These are phyloP conservation scores for Atta colombica DNA, from an alignment of 1,140 invertebrate genomes.

Conservation along the genomic window DNA sequence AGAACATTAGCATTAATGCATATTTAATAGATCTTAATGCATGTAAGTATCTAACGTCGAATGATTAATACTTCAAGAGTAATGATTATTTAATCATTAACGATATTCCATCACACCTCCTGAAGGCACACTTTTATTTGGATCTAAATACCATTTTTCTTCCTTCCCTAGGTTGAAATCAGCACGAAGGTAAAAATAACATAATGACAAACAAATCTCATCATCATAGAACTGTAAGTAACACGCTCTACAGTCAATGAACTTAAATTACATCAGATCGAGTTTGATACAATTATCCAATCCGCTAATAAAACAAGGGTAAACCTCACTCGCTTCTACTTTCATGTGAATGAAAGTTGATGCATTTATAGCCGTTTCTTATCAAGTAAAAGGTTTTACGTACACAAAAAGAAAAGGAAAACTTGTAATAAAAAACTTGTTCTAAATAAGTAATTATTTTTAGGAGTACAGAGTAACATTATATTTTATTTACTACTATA, in stretches of 20 bases:
- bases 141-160: conserved; percentile 33
- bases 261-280: conserved; percentile 70
- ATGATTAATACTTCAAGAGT: conserved; percentile 1
- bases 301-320: conserved; percentile 63
- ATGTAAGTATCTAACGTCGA: background rate
- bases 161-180: background rate
- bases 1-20: conserved; percentile 5
- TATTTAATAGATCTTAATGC: background rate
- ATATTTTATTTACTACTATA: conserved; percentile 21
- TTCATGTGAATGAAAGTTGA: conserved; percentile 38
- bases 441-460: conserved; percentile 21
- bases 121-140: conserved; percentile 7
- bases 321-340: conserved; percentile 62
- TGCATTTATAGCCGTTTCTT: background rate
- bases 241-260: conserved; percentile 47
- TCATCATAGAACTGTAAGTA: conserved; percentile 44
- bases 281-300: conserved; percentile 74
- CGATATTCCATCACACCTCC: background rate
- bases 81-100: conserved; percentile 45
- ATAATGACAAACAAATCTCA: conserved; percentile 46
- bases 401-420: background rate
- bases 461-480: background rate
- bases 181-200: conserved; percentile 15
- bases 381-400: conserved; percentile 12
- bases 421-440: background rate